Evolutionary conservation across 2,888 invertebrate genomes (phyloP).

Genomic region (Hydrotaea diabolus): DNA sequence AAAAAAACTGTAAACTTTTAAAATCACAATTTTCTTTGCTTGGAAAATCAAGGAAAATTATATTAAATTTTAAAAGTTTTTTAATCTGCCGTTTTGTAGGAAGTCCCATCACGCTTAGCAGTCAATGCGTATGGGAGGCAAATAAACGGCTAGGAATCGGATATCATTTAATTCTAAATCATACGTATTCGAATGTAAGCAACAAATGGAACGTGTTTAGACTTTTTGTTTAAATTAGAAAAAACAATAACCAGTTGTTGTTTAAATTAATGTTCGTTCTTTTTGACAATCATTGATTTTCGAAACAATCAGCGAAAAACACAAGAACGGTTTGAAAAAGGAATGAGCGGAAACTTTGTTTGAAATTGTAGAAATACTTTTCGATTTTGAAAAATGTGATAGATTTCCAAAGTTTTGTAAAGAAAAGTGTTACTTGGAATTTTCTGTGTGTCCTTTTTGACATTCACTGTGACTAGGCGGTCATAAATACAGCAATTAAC

Average conservation of each 20-base stretch:
- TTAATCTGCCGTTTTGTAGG: conserved; percentile 75
- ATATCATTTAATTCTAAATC: conserved; percentile 2
- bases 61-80: conserved; percentile 56
- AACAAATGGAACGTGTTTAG: conserved; percentile 67
- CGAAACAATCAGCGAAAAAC: conserved; percentile 75
- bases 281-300: conserved; percentile 78
- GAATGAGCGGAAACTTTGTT: not conserved
- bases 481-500: conserved; percentile 71
- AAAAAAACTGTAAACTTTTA: conserved; percentile 39
- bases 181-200: conserved; percentile 52
- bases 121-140: conserved; percentile 74
- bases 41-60: conserved; percentile 3
- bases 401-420: not conserved
- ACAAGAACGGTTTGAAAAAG: conserved; percentile 75
- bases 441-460: conserved; percentile 73
- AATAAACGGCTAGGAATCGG: conserved; percentile 71
- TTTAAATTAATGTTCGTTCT: conserved; percentile 75
- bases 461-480: conserved; percentile 69
- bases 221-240: conserved; percentile 46
- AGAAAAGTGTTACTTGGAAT: conserved; percentile 31
- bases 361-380: conserved; percentile 62
- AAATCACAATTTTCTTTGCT: conserved; percentile 35
- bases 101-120: conserved; percentile 74
- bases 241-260: conserved; percentile 69
- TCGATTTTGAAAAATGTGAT: not conserved